Percentiles rank a stretch among this genome's conserved stretches.
phyloP scores from a whole-genome alignment of 2,888 invertebrate species.

The Pseudeuparius sepicola region DNA sequence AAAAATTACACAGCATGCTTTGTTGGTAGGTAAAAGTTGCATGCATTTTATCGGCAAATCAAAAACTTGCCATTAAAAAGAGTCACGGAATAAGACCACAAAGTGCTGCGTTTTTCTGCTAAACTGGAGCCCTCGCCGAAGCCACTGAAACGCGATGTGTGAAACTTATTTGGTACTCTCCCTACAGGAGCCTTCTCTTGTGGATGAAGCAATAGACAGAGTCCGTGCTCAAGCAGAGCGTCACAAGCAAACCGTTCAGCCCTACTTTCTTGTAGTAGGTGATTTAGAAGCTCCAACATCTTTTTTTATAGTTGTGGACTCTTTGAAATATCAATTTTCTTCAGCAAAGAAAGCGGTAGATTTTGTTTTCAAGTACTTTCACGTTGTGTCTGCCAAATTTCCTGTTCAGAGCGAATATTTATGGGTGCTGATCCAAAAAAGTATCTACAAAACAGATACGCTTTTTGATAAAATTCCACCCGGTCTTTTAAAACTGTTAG shows the following conservation, averaged over 20 bases:
- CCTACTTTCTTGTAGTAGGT: constrained; percentile 8
- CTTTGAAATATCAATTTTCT: constrained; percentile 7
- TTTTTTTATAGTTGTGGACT: constrained; percentile 6
- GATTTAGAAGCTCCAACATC: constrained; percentile 2
- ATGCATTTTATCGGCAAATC: too few relatives aligned
- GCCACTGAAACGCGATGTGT: too few relatives aligned
- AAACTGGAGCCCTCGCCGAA: too few relatives aligned
- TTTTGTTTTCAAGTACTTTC: constrained; percentile 7
- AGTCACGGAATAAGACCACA: too few relatives aligned
- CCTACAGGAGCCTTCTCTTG: too few relatives aligned
- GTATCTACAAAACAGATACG: constrained; percentile 9
- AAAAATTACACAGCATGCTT: too few relatives aligned
- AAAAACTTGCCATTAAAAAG: too few relatives aligned
- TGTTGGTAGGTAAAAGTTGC: too few relatives aligned
- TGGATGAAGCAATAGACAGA: constrained; percentile 1
- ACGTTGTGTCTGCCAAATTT: constrained; percentile 8
- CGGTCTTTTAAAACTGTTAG: neutral
- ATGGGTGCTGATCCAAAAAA: constrained; percentile 8
- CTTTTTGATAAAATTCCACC: constrained; percentile 8
- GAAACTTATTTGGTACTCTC: too few relatives aligned
- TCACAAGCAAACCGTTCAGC: constrained; percentile 6
- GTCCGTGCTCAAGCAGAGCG: constrained; percentile 3
- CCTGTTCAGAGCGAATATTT: constrained; percentile 6
- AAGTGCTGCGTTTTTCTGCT: too few relatives aligned
- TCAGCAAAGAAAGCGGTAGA: constrained; percentile 6